Percentiles rank a stretch among this genome's conserved stretches.
These are phyloP conservation scores for Dysmachus trigonus DNA, from an alignment of 2,888 invertebrate species.

Conservation along the genomic window DNA sequence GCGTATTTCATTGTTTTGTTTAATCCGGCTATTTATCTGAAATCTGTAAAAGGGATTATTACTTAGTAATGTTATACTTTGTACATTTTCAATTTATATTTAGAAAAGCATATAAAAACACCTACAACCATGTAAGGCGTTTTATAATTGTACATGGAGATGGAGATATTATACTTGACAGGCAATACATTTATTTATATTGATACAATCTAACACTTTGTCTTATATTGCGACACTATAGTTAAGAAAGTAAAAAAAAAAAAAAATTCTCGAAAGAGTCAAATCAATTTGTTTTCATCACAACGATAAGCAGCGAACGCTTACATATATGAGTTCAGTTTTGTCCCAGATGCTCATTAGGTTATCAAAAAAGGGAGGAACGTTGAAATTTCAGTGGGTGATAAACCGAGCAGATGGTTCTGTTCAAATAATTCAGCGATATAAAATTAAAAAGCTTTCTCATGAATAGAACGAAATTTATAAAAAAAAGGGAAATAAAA, in stretches of 20 bases:
- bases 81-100: neutral
- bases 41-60: neutral
- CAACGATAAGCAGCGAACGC: neutral
- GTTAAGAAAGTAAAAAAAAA: neutral
- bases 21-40: neutral
- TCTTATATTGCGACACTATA: neutral
- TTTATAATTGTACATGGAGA: neutral
- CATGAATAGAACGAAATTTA: neutral
- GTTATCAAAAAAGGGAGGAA: constrained; percentile 28
- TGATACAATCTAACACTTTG: neutral
- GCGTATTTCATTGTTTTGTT: neutral
- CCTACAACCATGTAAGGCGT: neutral
- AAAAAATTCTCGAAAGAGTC: neutral
- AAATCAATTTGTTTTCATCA: neutral
- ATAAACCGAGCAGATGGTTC: neutral
- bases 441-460: neutral
- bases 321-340: neutral
- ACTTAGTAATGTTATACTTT: neutral
- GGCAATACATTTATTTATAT: neutral
- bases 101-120: neutral
- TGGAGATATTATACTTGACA: neutral
- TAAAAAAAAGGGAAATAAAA: neutral
- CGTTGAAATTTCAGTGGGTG: neutral
- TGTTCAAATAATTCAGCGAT: neutral
- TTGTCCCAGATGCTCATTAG: constrained; percentile 13